phyloP scores from a whole-genome alignment of 2,888 invertebrate species.

The Archips xylosteana region DNA sequence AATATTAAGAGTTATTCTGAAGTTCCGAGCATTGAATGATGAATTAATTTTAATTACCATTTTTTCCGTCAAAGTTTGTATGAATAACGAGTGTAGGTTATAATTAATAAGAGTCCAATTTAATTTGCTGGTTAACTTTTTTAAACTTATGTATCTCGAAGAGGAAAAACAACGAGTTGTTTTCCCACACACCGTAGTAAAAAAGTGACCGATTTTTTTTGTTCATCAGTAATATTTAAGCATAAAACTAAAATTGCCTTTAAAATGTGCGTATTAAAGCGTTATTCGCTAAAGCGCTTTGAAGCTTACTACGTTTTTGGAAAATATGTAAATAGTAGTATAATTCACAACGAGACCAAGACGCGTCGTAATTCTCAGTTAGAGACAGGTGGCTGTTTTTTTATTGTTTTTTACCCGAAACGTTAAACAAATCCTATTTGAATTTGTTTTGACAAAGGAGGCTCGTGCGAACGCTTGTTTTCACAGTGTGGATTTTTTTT shows the following conservation, averaged over 20 bases:
- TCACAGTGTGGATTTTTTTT: neutral
- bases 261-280: neutral
- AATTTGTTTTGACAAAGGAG: neutral
- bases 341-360: slow-evolving; percentile 6
- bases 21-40: too few relatives aligned
- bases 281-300: slow-evolving; percentile 20
- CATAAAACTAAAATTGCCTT: neutral
- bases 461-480: neutral
- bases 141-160: too few relatives aligned
- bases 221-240: too few relatives aligned
- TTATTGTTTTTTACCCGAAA: slow-evolving; percentile 9
- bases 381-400: slow-evolving; percentile 1
- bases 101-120: too few relatives aligned
- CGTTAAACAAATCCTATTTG: neutral
- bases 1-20: too few relatives aligned
- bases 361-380: neutral
- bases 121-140: too few relatives aligned
- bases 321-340: slow-evolving; percentile 22
- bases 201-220: too few relatives aligned
- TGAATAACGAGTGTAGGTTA: too few relatives aligned
- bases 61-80: too few relatives aligned
- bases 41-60: too few relatives aligned
- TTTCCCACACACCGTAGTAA: too few relatives aligned
- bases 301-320: slow-evolving; percentile 29
- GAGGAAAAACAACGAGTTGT: too few relatives aligned